These are phyloP conservation scores for Euschistus heros DNA, from an alignment of 1,140 invertebrate genomes.

Conservation along the genomic window DNA sequence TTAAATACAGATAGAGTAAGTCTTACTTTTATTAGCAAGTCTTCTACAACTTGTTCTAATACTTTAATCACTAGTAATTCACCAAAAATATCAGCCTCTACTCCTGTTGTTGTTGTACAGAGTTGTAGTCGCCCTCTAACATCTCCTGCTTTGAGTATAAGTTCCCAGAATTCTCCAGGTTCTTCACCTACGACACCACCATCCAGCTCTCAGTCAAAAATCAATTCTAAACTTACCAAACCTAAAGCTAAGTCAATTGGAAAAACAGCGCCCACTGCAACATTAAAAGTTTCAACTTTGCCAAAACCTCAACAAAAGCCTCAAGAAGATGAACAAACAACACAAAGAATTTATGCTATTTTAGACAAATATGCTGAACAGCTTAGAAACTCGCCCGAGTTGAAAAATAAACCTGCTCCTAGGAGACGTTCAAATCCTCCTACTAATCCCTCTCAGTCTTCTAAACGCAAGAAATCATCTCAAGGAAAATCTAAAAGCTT, in stretches of 20 bases:
- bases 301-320: conserved; percentile 61
- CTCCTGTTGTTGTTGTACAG: conserved; percentile 48
- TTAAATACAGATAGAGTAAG: conserved; percentile 27
- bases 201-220: conserved; percentile 27
- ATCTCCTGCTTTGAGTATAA: conserved; percentile 46
- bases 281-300: conserved; percentile 49
- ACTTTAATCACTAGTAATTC: conserved; percentile 18
- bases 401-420: conserved; percentile 70
- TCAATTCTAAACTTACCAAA: conserved; percentile 30
- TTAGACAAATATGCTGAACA: conserved; percentile 70
- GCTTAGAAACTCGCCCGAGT: conserved; percentile 61
- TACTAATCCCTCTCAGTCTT: conserved; percentile 54
- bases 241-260: conserved; percentile 39
- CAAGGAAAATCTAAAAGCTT: conserved; percentile 44
- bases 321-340: conserved; percentile 69
- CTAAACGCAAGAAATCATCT: conserved; percentile 60
- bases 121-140: conserved; percentile 48
- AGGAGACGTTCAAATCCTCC: conserved; percentile 60
- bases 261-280: conserved; percentile 41
- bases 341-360: conserved; percentile 67
- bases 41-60: conserved; percentile 19
- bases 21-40: conserved; percentile 25
- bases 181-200: conserved; percentile 33
- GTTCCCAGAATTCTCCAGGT: conserved; percentile 50
- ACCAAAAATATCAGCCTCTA: conserved; percentile 40